A percentile compares a stretch with the other conserved stretches of the same genome.
These are phyloP conservation scores for Acronicta aceris DNA, from an alignment of 2,888 invertebrate genomes.

Conservation along the genomic window DNA sequence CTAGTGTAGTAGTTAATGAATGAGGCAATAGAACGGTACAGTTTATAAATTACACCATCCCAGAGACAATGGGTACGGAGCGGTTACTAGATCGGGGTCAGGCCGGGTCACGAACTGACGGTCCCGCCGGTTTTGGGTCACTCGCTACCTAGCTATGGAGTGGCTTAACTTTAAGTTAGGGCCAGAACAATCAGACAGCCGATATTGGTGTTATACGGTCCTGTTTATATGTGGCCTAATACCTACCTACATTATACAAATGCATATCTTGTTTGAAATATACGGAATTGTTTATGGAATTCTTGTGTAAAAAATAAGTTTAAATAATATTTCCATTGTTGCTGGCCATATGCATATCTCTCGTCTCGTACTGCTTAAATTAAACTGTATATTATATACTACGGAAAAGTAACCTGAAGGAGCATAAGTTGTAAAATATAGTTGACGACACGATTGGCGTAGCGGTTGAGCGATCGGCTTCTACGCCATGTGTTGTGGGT, in stretches of 20 bases:
- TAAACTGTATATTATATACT: too few relatives aligned
- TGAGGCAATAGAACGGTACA: slow-evolving; percentile 18
- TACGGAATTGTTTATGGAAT: not conserved
- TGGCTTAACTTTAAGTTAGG: slow-evolving; percentile 44
- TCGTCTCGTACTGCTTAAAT: too few relatives aligned
- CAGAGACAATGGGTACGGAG: slow-evolving; percentile 81
- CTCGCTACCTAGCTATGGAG: slow-evolving; percentile 68
- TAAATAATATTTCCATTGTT: too few relatives aligned
- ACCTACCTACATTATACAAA: slow-evolving; percentile 14
- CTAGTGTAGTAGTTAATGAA: too few relatives aligned
- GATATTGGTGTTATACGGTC: slow-evolving; percentile 25
- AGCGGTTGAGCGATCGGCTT: too few relatives aligned
- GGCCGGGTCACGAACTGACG: slow-evolving; percentile 83
- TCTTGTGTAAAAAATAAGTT: too few relatives aligned
- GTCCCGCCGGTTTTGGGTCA: slow-evolving; percentile 77
- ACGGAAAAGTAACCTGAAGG: too few relatives aligned
- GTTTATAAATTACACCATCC: slow-evolving; percentile 66
- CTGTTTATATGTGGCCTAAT: slow-evolving; percentile 26
- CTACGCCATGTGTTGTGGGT: too few relatives aligned
- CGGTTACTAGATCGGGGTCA: slow-evolving; percentile 86
- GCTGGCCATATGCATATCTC: too few relatives aligned
- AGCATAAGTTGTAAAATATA: too few relatives aligned
- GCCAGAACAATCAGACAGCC: slow-evolving; percentile 41
- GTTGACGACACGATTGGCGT: too few relatives aligned
- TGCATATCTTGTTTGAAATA: slow-evolving; percentile 16